Conservation (phyloP, 2,888 invertebrate species). For the Eupithecia subumbrata region DNA sequence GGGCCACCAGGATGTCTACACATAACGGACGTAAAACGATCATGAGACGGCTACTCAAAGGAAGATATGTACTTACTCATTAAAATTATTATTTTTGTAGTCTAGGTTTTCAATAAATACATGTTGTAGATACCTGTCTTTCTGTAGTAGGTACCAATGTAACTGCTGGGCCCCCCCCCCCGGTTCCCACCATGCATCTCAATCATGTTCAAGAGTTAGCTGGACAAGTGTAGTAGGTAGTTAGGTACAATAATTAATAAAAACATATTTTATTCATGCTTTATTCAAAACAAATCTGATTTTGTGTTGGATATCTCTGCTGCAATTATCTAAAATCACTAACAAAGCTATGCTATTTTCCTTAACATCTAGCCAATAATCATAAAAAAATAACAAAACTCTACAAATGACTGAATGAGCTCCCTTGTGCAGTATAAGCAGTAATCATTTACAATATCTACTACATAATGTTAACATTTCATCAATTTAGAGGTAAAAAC, state of each 20-base stretch:
- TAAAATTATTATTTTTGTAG: conserved; percentile 52
- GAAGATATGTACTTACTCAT: conserved; percentile 87
- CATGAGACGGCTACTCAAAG: conserved; percentile 91
- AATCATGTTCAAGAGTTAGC: background rate
- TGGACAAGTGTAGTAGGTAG: background rate
- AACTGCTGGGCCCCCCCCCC: background rate
- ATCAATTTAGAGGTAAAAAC: conserved; percentile 33
- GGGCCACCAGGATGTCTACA: conserved; percentile 87
- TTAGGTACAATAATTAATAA: conserved; percentile 4
- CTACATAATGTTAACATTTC: conserved; percentile 30
- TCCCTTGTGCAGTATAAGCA: conserved; percentile 26
- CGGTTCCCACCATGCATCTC: background rate
- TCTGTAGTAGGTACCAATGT: background rate
- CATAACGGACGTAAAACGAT: conserved; percentile 87
- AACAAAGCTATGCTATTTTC: conserved; percentile 56
- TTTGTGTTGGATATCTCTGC: conserved; percentile 43
- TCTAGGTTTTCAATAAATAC: background rate
- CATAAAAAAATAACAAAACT: conserved; percentile 55
- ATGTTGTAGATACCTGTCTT: background rate
- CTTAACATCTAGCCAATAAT: conserved; percentile 57
- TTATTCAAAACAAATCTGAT: conserved; percentile 55
- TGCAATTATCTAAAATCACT: conserved; percentile 46
- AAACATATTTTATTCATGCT: conserved; percentile 29
- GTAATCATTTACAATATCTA: conserved; percentile 26
- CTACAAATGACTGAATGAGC: conserved; percentile 30